These are phyloP conservation scores for Hypotaenidia okinawae DNA, from an alignment of 2,797 vertebrate species.

Conservation along the genomic window DNA sequence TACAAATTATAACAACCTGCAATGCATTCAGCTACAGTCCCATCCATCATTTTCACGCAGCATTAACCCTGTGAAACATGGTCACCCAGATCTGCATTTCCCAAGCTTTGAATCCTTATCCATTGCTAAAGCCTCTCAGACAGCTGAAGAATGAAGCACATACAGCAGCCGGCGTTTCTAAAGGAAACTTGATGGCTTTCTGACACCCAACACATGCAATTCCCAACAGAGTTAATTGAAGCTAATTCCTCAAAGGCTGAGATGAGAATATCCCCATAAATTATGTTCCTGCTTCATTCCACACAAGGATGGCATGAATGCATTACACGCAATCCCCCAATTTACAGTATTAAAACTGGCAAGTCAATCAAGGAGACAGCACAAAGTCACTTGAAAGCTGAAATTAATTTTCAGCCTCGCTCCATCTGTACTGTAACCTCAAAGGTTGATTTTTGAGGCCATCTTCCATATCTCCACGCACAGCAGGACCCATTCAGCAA, in stretches of 20 bases:
- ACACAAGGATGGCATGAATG: slow-evolving; percentile 28
- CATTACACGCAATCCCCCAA: slow-evolving; percentile 23
- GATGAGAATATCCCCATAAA: slow-evolving; percentile 64
- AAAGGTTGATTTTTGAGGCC: slow-evolving; percentile 18
- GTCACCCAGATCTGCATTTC: slow-evolving; percentile 43
- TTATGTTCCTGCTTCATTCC: slow-evolving; percentile 60
- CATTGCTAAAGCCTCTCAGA: slow-evolving; percentile 23
- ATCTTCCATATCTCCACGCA: neutral
- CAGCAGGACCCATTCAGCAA: neutral
- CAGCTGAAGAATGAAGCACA: neutral
- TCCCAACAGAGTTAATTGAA: slow-evolving; percentile 66
- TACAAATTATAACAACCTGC: slow-evolving; percentile 6
- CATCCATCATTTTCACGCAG: neutral
- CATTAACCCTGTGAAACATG: slow-evolving; percentile 49
- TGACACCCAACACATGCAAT: slow-evolving; percentile 48
- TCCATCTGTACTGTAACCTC: neutral
- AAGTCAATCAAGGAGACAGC: slow-evolving; percentile 55
- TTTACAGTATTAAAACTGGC: slow-evolving; percentile 32
- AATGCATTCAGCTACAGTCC: neutral
- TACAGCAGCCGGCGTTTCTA: slow-evolving; percentile 27
- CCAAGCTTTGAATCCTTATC: slow-evolving; percentile 47
- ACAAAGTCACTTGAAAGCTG: slow-evolving; percentile 46
- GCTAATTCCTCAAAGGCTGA: slow-evolving; percentile 68
- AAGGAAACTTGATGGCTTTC: slow-evolving; percentile 52
- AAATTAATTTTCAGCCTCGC: slow-evolving; percentile 15